A percentile compares a stretch with the other conserved stretches of the same genome.
These are phyloP conservation scores for Blastobasis adustella DNA, from an alignment of 2,888 invertebrate genomes.

Conservation along the genomic window DNA sequence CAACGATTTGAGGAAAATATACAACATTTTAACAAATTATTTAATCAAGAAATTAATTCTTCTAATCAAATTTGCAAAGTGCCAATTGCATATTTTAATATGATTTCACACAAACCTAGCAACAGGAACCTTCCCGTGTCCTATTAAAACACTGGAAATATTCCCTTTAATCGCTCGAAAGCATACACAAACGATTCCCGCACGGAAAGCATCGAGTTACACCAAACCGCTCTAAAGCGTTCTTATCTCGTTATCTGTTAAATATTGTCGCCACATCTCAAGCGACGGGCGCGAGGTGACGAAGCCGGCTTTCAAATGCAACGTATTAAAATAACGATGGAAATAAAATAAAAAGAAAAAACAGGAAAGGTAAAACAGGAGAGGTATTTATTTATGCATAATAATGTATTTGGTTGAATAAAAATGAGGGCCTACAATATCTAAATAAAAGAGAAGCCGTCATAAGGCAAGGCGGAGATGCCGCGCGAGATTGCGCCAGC, in stretches of 20 bases:
- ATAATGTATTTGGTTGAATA: conserved; percentile 63
- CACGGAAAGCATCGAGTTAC: conserved; percentile 56
- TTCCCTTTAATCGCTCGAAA: conserved; percentile 31
- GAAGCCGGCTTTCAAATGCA: conserved; percentile 49
- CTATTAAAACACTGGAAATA: neutral
- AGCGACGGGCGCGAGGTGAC: conserved; percentile 56
- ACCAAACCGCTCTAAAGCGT: conserved; percentile 56
- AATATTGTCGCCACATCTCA: conserved; percentile 62
- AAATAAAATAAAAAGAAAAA: conserved; percentile 55
- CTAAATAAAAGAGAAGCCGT: conserved; percentile 65
- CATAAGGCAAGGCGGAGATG: conserved; percentile 62
- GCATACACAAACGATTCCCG: conserved; percentile 41
- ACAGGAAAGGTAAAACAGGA: too few species aligned
- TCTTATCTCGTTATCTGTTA: conserved; percentile 63
- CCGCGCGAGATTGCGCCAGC: conserved; percentile 55
- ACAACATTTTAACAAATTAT: too few species aligned
- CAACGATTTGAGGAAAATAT: too few species aligned
- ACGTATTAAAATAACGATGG: conserved; percentile 65
- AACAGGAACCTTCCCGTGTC: neutral
- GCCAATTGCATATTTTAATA: too few species aligned
- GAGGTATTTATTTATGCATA: conserved; percentile 64
- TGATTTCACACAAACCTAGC: too few species aligned
- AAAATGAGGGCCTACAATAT: conserved; percentile 67
- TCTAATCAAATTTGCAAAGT: too few species aligned
- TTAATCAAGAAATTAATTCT: too few species aligned